A percentile compares a stretch with the other conserved stretches of the same genome.
phyloP scores from a whole-genome alignment of 1,140 invertebrate species.

The Lysiphlebus fabarum region DNA sequence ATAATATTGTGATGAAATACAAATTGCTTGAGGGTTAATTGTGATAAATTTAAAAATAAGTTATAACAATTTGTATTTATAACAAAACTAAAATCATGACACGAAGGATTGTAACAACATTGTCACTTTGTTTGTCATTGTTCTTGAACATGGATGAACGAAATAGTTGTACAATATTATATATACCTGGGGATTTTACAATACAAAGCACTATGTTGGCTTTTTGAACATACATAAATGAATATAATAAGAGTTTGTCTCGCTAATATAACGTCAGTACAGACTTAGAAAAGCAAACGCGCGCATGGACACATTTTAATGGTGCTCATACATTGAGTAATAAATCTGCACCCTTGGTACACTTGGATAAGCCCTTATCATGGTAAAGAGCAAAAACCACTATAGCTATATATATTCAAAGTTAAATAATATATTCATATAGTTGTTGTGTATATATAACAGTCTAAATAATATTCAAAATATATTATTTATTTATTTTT shows the following conservation, averaged over 20 bases:
- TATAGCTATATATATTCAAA: not conserved
- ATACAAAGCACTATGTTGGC: not conserved
- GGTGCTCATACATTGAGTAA: conserved; percentile 17
- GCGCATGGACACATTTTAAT: conserved; percentile 30
- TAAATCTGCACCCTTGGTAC: conserved; percentile 3
- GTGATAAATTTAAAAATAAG: not conserved
- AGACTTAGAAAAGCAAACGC: conserved; percentile 1
- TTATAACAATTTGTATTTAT: conserved; percentile 39
- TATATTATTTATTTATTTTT: no score
- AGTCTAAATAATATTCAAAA: no score
- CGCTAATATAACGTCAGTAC: conserved; percentile 11
- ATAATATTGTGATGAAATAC: not conserved
- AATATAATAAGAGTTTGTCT: no score
- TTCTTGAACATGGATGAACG: conserved; percentile 35
- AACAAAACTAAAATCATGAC: conserved; percentile 30
- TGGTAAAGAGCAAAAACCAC: not conserved
- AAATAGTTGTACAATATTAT: conserved; percentile 30
- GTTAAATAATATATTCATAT: no score
- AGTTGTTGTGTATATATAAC: no score
- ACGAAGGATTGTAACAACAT: conserved; percentile 47
- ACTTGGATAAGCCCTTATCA: conserved; percentile 17
- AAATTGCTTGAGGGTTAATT: not conserved
- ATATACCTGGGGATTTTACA: conserved; percentile 33
- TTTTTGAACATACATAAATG: not conserved
- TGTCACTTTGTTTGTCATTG: conserved; percentile 47